Percentiles rank a stretch among this genome's conserved stretches.
phyloP scores from a whole-genome alignment of 1,140 invertebrate genomes.

The Acyrthosiphon pisum region DNA sequence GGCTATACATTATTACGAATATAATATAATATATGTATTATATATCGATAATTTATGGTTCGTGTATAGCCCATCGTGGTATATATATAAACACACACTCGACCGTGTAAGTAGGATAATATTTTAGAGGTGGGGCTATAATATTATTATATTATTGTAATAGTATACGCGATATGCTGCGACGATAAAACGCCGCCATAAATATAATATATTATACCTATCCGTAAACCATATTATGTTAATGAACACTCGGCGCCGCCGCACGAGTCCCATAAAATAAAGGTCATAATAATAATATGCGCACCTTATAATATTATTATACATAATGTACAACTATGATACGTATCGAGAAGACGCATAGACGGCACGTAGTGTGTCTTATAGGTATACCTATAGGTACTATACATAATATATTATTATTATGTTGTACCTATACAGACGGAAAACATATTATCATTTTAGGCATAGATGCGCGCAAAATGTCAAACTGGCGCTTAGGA shows the following conservation, averaged over 20 bases:
- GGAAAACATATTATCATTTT: neutral
- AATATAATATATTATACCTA: neutral
- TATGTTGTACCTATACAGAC: no score
- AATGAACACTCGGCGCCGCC: neutral
- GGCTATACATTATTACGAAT: neutral
- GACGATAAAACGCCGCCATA: neutral
- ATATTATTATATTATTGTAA: no score
- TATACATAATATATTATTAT: no score
- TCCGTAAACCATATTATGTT: constrained; percentile 8
- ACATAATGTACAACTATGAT: no score
- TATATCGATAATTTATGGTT: neutral
- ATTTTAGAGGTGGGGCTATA: neutral
- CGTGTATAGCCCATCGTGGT: neutral
- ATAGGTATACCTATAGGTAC: no score
- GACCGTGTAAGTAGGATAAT: neutral
- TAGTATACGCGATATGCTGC: neutral
- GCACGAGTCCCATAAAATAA: neutral
- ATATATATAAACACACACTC: neutral
- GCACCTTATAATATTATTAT: no score
- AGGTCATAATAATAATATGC: neutral
- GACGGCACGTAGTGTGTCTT: no score
- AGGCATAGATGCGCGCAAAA: neutral
- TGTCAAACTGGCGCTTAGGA: neutral
- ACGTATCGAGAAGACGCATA: neutral
- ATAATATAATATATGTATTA: no score